These are phyloP conservation scores for Siderastrea radians DNA, from an alignment of 92 coral and sea anemone species.

Conservation along the genomic window DNA sequence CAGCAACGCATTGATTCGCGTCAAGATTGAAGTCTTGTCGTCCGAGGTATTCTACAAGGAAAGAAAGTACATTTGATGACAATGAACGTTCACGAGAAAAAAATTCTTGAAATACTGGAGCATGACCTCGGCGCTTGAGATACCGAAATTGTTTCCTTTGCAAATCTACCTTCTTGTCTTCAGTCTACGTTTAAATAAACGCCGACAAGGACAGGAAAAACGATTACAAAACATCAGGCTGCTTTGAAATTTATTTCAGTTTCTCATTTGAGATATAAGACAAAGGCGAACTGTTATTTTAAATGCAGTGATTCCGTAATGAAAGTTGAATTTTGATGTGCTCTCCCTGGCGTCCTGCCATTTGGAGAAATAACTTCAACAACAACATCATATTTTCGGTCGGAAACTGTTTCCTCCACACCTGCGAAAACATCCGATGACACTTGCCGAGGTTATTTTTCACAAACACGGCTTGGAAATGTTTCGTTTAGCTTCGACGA, in stretches of 20 bases:
- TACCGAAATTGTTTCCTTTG: constrained; percentile 17
- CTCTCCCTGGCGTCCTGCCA: neutral
- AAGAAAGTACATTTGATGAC: constrained; percentile 2
- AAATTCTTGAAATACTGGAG: constrained; percentile 10
- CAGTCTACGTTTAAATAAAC: neutral
- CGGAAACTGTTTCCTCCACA: constrained; percentile 22
- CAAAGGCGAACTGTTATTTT: neutral
- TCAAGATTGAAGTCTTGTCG: constrained; percentile 75
- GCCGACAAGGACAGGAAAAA: neutral
- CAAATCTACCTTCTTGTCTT: neutral
- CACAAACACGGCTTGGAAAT: neutral
- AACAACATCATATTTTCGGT: neutral
- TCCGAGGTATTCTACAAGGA: constrained; percentile 51
- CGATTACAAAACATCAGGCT: neutral
- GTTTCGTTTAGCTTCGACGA: neutral
- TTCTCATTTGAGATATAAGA: neutral
- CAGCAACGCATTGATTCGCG: constrained; percentile 85
- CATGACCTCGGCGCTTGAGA: constrained; percentile 22
- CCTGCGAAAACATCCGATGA: constrained; percentile 20
- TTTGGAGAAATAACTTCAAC: constrained; percentile 17
- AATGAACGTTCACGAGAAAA: neutral
- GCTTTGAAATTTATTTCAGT: neutral
- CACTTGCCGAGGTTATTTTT: neutral
- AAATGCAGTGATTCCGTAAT: neutral
- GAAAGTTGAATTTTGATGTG: neutral